A percentile compares a stretch with the other conserved stretches of the same genome.
These are phyloP conservation scores for Eriocheir sinensis DNA, from an alignment of 1,140 invertebrate species.

Conservation along the genomic window DNA sequence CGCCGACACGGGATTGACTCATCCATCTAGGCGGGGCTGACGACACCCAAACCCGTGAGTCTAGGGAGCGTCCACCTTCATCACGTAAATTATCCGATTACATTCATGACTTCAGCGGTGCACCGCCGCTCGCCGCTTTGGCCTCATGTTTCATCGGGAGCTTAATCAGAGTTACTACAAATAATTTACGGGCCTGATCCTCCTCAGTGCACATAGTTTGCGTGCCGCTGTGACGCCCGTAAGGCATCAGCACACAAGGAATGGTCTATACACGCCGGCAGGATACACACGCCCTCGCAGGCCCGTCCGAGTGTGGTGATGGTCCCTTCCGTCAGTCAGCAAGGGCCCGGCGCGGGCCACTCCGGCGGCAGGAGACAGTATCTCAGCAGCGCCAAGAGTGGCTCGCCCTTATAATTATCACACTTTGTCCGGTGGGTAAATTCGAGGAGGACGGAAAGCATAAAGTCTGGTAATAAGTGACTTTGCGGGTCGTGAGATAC, in stretches of 20 bases:
- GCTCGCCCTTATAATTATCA: too few relatives aligned
- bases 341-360: too few relatives aligned
- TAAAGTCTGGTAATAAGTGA: too few relatives aligned
- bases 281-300: too few relatives aligned
- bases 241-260: not conserved
- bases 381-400: too few relatives aligned
- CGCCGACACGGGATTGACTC: not conserved
- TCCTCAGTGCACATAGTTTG: not conserved
- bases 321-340: too few relatives aligned
- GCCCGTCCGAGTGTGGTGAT: too few relatives aligned
- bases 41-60: not conserved
- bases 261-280: too few relatives aligned
- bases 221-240: not conserved
- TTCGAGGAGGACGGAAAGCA: too few relatives aligned
- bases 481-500: too few relatives aligned
- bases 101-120: not conserved
- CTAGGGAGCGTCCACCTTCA: not conserved
- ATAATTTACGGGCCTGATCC: not conserved
- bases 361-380: too few relatives aligned
- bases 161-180: slow-evolving; percentile 29
- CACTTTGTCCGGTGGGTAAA: too few relatives aligned
- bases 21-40: not conserved
- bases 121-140: not conserved
- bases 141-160: slow-evolving; percentile 46
- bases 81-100: slow-evolving; percentile 12